Percentiles rank a stretch among this genome's conserved stretches.
Evolutionary conservation across 2,797 vertebrate species (phyloP).

Genomic region (Gymnoscopelus microlampas): DNA sequence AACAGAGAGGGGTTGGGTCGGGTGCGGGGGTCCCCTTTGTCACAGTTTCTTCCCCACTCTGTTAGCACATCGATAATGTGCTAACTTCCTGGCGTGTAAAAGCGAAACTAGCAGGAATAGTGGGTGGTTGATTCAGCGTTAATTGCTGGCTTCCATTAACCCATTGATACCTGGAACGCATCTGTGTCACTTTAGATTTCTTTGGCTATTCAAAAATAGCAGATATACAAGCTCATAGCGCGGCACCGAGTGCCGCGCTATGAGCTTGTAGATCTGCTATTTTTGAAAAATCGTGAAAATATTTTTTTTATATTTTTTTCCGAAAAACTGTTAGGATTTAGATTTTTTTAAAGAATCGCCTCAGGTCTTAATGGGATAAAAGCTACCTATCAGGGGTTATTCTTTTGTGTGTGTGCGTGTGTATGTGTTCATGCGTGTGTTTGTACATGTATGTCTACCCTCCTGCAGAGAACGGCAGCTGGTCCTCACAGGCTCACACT

Average conservation of each 20-base stretch:
- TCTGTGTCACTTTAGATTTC: too few species aligned
- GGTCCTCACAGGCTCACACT: slow-evolving; percentile 61
- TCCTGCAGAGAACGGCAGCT: slow-evolving; percentile 68
- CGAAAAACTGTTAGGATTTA: too few species aligned
- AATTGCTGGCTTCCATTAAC: slow-evolving; percentile 70
- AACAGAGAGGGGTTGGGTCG: not conserved
- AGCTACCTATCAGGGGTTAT: slow-evolving; percentile 70
- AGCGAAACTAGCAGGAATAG: slow-evolving; percentile 49
- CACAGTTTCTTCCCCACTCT: slow-evolving; percentile 13
- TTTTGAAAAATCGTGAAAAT: too few species aligned
- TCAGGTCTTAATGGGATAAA: too few species aligned
- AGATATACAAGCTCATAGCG: too few species aligned
- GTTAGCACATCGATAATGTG: slow-evolving; percentile 41
- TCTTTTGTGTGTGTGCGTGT: slow-evolving; percentile 29
- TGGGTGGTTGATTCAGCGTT: slow-evolving; percentile 66
- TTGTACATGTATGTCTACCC: slow-evolving; percentile 21
- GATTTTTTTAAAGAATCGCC: too few species aligned
- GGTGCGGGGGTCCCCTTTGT: too few species aligned
- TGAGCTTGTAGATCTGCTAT: too few species aligned
- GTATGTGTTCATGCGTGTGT: slow-evolving; percentile 5
- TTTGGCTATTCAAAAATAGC: too few species aligned
- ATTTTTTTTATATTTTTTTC: too few species aligned
- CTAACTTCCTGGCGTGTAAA: slow-evolving; percentile 57
- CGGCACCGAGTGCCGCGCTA: too few species aligned
- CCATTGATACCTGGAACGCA: too few species aligned